A percentile compares a stretch with the other conserved stretches of the same genome.
Evolutionary conservation across 2,113 vertebrate species (phyloP).

Genomic region (Notechis scutatus): DNA sequence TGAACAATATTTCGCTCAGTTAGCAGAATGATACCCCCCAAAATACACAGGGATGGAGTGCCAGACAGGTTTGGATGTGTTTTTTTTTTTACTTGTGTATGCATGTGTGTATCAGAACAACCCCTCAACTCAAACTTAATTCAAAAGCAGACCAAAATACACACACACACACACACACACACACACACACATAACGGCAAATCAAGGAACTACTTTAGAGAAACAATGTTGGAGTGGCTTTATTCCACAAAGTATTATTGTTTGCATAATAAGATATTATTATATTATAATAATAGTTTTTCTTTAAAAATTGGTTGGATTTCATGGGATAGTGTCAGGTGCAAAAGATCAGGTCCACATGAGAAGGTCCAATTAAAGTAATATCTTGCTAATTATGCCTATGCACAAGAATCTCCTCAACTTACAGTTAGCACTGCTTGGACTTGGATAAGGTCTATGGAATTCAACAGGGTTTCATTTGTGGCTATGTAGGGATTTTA

Average conservation of each 20-base stretch:
- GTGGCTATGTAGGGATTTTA: too few species aligned
- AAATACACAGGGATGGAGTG: not conserved
- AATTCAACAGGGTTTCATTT: too few species aligned
- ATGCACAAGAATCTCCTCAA: too few species aligned
- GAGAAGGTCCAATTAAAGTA: too few species aligned
- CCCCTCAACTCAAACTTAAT: not conserved
- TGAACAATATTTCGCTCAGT: not conserved
- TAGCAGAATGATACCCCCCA: not conserved
- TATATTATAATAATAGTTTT: not conserved
- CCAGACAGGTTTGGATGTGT: not conserved
- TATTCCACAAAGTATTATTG: not conserved
- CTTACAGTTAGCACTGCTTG: too few species aligned
- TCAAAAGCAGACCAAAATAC: not conserved
- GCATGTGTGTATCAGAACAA: not conserved
- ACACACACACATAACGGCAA: not conserved
- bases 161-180: too few species aligned
- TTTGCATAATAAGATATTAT: not conserved
- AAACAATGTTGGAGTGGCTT: not conserved
- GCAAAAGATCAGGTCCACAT: too few species aligned
- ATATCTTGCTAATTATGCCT: too few species aligned
- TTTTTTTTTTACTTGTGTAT: not conserved
- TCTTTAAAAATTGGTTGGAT: too few species aligned
- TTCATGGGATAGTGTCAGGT: too few species aligned
- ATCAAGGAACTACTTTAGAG: not conserved
- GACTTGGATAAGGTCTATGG: too few species aligned